Evolutionary conservation across 2,797 vertebrate species (phyloP).

Genomic region (Ctenochaetus hawaiiensis): DNA sequence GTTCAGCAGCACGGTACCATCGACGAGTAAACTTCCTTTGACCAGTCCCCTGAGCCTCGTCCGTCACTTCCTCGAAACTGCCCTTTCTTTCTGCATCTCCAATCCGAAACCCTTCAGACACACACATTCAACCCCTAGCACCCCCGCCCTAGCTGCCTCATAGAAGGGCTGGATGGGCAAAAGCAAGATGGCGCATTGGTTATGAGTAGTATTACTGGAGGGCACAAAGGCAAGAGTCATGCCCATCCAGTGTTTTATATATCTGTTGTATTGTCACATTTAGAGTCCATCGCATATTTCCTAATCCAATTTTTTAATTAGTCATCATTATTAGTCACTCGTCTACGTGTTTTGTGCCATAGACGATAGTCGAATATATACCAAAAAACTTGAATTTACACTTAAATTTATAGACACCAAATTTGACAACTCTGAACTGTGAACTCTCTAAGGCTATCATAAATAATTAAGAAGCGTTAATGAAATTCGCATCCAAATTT

Average conservation of each 20-base stretch:
- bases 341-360: neutral
- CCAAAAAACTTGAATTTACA: neutral
- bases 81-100: slow-evolving; percentile 77
- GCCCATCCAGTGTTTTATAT: slow-evolving; percentile 21
- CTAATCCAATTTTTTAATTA: slow-evolving; percentile 9
- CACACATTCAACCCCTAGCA: neutral
- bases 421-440: neutral
- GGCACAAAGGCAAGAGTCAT: no score
- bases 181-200: slow-evolving; percentile 60
- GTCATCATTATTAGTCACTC: neutral
- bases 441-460: neutral
- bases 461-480: neutral
- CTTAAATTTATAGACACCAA: neutral
- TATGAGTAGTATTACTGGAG: accelerated
- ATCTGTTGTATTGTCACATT: neutral
- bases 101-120: slow-evolving; percentile 52
- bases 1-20: slow-evolving; percentile 67
- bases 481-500: neutral
- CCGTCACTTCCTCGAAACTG: slow-evolving; percentile 86
- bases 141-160: slow-evolving; percentile 56
- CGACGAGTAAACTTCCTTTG: slow-evolving; percentile 86
- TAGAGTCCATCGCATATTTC: neutral
- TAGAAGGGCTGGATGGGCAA: slow-evolving; percentile 23
- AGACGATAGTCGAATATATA: neutral
- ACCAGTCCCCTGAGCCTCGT: slow-evolving; percentile 69